A percentile compares a stretch with the other conserved stretches of the same genome.
phyloP scores from a whole-genome alignment of 2,797 vertebrate genomes.

The Eleutherodactylus coqui region DNA sequence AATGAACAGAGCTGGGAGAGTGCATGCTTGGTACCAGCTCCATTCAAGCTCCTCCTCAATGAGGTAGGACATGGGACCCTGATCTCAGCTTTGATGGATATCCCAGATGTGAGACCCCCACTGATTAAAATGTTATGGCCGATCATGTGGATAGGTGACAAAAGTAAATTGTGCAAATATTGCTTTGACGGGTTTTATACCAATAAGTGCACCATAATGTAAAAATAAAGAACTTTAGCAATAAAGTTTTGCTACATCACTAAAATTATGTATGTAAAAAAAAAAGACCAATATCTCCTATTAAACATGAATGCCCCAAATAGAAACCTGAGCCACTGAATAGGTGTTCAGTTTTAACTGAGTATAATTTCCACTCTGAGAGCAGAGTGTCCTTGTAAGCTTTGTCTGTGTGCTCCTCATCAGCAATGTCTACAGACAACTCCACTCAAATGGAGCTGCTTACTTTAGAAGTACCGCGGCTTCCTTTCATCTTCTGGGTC shows the following conservation, averaged over 20 bases:
- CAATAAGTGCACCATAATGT: no score
- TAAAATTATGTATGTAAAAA: neutral
- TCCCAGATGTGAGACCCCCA: no score
- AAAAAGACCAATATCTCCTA: no score
- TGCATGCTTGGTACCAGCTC: no score
- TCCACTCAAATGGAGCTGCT: conserved; percentile 13
- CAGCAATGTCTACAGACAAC: conserved; percentile 10
- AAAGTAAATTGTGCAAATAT: no score
- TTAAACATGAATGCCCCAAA: neutral
- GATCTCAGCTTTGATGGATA: no score
- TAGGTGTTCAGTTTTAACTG: neutral
- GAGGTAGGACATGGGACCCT: no score
- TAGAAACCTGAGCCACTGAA: neutral
- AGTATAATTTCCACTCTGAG: neutral
- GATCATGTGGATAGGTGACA: no score
- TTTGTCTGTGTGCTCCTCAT: neutral
- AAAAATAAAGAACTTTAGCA: neutral
- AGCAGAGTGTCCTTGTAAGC: neutral
- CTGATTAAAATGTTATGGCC: no score
- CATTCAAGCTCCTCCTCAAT: no score
- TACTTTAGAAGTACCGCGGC: neutral
- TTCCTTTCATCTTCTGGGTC: conserved; percentile 42
- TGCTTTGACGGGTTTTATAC: no score
- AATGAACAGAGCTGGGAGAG: no score
- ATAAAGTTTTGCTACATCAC: neutral